These are phyloP conservation scores for Aquatica leii DNA, from an alignment of 2,888 invertebrate species.

Conservation along the genomic window DNA sequence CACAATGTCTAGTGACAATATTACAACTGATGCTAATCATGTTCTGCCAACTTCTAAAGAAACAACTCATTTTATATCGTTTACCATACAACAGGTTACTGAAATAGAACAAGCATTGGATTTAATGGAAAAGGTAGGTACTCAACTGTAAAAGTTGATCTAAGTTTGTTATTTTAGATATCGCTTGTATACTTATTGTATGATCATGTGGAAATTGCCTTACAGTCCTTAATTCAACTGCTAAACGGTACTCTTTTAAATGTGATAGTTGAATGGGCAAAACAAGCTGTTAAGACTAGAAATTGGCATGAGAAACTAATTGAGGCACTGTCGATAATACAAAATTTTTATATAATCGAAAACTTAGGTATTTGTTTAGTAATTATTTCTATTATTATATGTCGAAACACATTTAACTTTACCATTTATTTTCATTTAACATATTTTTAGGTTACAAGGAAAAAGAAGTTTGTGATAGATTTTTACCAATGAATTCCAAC, in stretches of 20 bases:
- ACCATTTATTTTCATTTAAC: background rate
- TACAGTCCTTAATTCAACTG: constrained; percentile 43
- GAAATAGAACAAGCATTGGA: constrained; percentile 61
- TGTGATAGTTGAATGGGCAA: constrained; percentile 52
- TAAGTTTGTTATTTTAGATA: constrained; percentile 43
- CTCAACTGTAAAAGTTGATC: too few species aligned
- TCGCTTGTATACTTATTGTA: constrained; percentile 55
- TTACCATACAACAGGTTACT: constrained; percentile 51
- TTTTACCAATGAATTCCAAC: constrained; percentile 41
- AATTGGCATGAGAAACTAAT: constrained; percentile 62
- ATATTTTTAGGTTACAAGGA: constrained; percentile 43
- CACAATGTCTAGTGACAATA: too few species aligned
- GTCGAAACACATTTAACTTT: too few species aligned
- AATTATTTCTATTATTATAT: background rate
- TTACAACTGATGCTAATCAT: background rate
- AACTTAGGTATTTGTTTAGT: constrained; percentile 8
- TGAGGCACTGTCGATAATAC: constrained; percentile 64
- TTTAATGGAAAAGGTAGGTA: constrained; percentile 59
- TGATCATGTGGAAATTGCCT: constrained; percentile 45
- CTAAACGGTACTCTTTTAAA: constrained; percentile 32
- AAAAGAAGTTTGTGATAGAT: constrained; percentile 38
- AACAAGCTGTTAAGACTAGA: constrained; percentile 33
- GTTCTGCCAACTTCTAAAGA: background rate
- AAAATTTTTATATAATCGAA: constrained; percentile 56
- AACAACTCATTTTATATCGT: background rate